Percentiles rank a stretch among this genome's conserved stretches.
phyloP scores from a whole-genome alignment of 1,140 invertebrate species.

The Temnothorax longispinosus region DNA sequence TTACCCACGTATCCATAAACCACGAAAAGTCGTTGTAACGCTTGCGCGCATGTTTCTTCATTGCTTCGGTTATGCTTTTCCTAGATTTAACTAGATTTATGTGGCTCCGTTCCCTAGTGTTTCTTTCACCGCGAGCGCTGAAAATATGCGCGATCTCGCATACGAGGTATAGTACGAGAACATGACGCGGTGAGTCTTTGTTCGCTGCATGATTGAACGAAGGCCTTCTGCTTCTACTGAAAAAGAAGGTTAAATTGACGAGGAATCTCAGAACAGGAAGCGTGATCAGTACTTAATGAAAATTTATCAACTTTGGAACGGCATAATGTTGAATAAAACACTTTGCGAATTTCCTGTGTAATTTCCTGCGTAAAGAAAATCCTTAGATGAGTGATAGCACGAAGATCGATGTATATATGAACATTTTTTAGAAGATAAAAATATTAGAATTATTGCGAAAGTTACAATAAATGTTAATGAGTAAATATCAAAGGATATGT shows the following conservation, averaged over 20 bases:
- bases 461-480: neutral
- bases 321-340: neutral
- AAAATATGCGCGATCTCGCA: conserved; percentile 30
- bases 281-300: conserved; percentile 20
- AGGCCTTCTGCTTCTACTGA: neutral
- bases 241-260: conserved; percentile 27
- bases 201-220: conserved; percentile 25
- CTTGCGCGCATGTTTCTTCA: conserved; percentile 50
- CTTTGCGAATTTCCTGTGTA: conserved; percentile 9
- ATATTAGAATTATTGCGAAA: neutral
- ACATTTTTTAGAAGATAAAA: neutral
- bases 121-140: conserved; percentile 25
- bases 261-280: conserved; percentile 17
- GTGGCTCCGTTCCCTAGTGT: conserved; percentile 19
- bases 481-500: too few species aligned
- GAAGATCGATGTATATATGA: neutral
- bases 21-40: conserved; percentile 44
- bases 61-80: conserved; percentile 46
- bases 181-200: conserved; percentile 2
- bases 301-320: conserved; percentile 26
- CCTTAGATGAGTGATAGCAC: neutral
- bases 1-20: conserved; percentile 30
- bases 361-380: conserved; percentile 24
- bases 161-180: neutral
- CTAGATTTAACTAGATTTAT: conserved; percentile 58